A percentile compares a stretch with the other conserved stretches of the same genome.
phyloP scores from a whole-genome alignment of 2,888 invertebrate species.

The Dasysyrphus albostriatus region DNA sequence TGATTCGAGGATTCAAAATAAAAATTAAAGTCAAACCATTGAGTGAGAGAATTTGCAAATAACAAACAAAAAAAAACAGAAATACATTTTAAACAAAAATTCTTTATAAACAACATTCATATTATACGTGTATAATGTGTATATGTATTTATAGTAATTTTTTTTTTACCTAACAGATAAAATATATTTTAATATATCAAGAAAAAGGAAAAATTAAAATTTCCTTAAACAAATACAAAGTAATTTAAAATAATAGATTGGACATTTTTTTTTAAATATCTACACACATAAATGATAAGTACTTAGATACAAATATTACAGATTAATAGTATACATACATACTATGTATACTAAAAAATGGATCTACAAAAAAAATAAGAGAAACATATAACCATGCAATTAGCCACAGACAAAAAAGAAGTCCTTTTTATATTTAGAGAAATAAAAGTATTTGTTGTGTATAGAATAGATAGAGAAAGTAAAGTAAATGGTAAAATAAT shows the following conservation, averaged over 20 bases:
- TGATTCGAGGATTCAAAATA: not conserved
- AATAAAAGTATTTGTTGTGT: conserved; percentile 21
- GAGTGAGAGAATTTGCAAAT: conserved; percentile 34
- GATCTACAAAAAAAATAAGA: conserved; percentile 1
- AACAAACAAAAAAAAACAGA: conserved; percentile 6
- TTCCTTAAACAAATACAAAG: not conserved
- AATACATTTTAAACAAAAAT: not conserved
- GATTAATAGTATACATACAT: not conserved
- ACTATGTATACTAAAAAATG: not conserved
- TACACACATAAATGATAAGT: not conserved
- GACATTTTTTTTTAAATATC: not conserved
- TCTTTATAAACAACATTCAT: not conserved
- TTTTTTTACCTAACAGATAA: conserved; percentile 17
- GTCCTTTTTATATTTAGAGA: conserved; percentile 24
- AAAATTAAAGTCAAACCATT: conserved; percentile 4
- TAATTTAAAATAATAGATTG: not conserved
- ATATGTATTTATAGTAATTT: not conserved
- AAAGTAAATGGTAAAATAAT: not conserved
- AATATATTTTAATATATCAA: conserved; percentile 28
- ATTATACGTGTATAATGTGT: conserved; percentile 2
- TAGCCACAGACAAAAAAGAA: conserved; percentile 1
- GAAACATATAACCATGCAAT: conserved; percentile 8
- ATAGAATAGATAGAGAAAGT: conserved; percentile 19
- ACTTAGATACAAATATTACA: not conserved
- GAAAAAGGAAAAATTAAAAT: not conserved